These are phyloP conservation scores for Paracanthobrama guichenoti DNA, from an alignment of 2,113 vertebrate genomes.

Conservation along the genomic window DNA sequence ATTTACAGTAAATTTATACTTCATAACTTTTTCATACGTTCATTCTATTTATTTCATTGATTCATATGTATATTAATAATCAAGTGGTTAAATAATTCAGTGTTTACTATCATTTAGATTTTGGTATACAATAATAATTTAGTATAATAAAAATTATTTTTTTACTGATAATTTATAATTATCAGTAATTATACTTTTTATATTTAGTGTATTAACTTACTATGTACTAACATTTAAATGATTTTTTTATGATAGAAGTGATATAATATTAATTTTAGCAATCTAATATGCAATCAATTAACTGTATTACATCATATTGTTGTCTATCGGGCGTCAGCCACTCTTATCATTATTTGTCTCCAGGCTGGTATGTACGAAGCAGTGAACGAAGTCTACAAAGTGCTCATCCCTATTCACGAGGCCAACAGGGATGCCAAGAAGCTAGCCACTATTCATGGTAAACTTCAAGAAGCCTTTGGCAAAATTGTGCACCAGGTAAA, in stretches of 20 bases:
- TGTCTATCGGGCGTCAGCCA: background rate
- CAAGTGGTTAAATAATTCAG: background rate
- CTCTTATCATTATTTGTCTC: background rate
- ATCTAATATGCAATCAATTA: background rate
- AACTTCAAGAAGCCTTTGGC: conserved; percentile 99
- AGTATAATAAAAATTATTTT: background rate
- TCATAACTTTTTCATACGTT: too few relatives aligned
- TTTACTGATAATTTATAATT: background rate
- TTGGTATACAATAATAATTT: background rate
- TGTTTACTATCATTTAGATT: background rate
- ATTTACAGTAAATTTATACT: too few relatives aligned
- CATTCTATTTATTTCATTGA: background rate
- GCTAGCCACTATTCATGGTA: conserved; percentile 96
- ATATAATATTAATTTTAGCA: background rate
- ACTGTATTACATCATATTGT: conserved; percentile 16
- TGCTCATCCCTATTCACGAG: conserved; percentile 97
- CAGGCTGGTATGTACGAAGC: conserved; percentile 99
- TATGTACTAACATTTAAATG: too few relatives aligned
- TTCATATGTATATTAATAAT: background rate
- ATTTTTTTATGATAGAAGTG: too few relatives aligned
- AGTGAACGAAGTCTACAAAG: conserved; percentile 98
- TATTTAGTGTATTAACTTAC: too few relatives aligned
- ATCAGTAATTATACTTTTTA: too few relatives aligned
- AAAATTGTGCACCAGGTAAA: conserved; percentile 99
- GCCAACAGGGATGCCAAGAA: conserved; percentile 98